Base-by-base conservation (phyloP, 2,888 invertebrate genomes). In the Pherbina coryleti region DNA sequence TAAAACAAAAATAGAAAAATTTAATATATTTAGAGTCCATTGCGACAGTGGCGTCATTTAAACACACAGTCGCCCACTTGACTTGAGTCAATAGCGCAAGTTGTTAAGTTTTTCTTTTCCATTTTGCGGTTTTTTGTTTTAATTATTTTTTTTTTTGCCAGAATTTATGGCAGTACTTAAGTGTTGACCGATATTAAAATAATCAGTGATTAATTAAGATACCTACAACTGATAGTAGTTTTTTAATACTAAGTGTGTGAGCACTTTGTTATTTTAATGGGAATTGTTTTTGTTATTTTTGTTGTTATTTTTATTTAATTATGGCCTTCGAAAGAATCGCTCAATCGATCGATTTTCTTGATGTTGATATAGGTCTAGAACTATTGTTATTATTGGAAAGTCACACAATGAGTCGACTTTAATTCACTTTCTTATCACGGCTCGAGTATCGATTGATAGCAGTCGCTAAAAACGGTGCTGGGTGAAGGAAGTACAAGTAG, bases 111-210 rank as follows among this genome's bases (percentile, higher is more conserved):
- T 66, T 34, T 64, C 2, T 64, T 64, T 28, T 31, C 17, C 31
- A 0, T 53, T 3, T 31, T 31, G 3, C 7, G 7, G 25, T 60
- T 60, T 17, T 25, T 37, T 19, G 1, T 37, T n/a, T 25, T 9
- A 60, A 22, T 19, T 34, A 0, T n/a, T 22, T 44, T 34, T 5
- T 44, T 66, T 31, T 2, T 51, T 69, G 22, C 22, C 19, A 9
- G 25, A 51, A 69, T 49, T 49, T 44, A 60, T 51, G 66, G 75
- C 22, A 22, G 55, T 67, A 74, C 53, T 75, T 66, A 53, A 75
- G 22, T 37, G 34, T 53, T 78, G 76, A 73, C 77, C 79, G 76
- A 79, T 78, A 73, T 77, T 75, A 72, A 77, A 79, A 78, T 77
- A 77, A 77, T 72, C 77, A 75, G 44, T 71, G 72, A 75, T 75